Percentiles rank a stretch among this genome's conserved stretches.
Conservation (phyloP, 2,113 vertebrate species). For the Glaucomys volans region DNA sequence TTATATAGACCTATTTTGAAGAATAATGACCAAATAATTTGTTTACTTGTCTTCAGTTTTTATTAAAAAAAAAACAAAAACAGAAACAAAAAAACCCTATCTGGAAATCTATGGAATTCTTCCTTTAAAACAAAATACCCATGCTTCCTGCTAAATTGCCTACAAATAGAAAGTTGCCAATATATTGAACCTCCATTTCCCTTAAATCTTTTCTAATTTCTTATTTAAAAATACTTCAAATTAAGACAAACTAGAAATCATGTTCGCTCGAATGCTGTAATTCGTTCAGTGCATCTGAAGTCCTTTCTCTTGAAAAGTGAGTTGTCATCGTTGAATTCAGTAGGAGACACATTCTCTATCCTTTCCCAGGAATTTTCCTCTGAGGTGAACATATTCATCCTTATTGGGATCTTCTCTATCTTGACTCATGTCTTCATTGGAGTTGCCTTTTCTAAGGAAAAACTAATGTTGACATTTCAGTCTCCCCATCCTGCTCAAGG, state of each 20-base stretch:
- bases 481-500: neutral
- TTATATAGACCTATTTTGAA: neutral
- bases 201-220: constrained; percentile 9
- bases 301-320: neutral
- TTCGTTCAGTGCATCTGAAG: neutral
- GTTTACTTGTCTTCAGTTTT: neutral
- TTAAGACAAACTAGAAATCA: neutral
- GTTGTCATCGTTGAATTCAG: neutral
- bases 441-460: constrained; percentile 14
- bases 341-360: neutral
- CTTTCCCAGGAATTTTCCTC: neutral
- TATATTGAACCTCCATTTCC: neutral
- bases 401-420: neutral
- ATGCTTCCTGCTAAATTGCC: neutral
- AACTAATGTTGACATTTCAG: neutral
- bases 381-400: neutral
- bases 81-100: neutral
- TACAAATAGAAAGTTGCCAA: neutral
- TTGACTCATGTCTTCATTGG: neutral
- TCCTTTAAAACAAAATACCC: neutral
- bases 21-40: neutral
- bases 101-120: neutral
- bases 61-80: no score
- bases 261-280: neutral
- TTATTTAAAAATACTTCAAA: neutral